Conservation (phyloP, 2,888 invertebrate genomes). For the Andrena praecox region DNA sequence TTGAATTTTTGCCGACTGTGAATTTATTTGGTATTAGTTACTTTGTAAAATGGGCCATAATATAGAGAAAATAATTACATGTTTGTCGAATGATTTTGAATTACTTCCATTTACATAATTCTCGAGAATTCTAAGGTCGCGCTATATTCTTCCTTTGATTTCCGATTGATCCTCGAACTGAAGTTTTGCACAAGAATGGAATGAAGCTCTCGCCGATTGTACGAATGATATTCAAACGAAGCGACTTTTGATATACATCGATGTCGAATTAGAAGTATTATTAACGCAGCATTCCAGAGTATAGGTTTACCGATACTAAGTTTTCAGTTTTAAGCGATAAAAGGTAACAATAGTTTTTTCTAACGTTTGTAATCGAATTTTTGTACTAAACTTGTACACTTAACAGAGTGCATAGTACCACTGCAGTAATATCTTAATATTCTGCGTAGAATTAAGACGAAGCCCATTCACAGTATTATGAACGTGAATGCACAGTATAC, state of each 20-base stretch:
- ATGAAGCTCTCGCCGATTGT: conserved; percentile 41
- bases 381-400: conserved; percentile 56
- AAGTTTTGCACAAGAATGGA: conserved; percentile 58
- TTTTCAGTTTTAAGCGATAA: conserved; percentile 46
- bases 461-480: conserved; percentile 72
- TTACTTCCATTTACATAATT: conserved; percentile 24
- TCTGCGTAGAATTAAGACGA: conserved; percentile 57
- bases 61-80: conserved; percentile 11
- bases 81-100: conserved; percentile 17
- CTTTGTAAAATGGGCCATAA: conserved; percentile 35
- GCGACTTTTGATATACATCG: conserved; percentile 51
- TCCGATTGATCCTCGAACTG: conserved; percentile 40
- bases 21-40: conserved; percentile 15
- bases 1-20: conserved; percentile 21
- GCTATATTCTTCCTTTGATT: conserved; percentile 43
- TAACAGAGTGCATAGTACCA: conserved; percentile 39
- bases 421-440: conserved; percentile 53
- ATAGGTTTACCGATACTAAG: conserved; percentile 56
- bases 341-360: conserved; percentile 54
- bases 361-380: conserved; percentile 56
- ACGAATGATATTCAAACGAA: conserved; percentile 42
- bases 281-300: conserved; percentile 66
- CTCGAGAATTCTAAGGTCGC: conserved; percentile 14
- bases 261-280: conserved; percentile 65
- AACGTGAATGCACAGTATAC: conserved; percentile 59